Evolutionary conservation across 2,888 invertebrate species (phyloP), one percentile per base, ranked within the genome.

Genomic region (Chironomus riparius): DNA sequence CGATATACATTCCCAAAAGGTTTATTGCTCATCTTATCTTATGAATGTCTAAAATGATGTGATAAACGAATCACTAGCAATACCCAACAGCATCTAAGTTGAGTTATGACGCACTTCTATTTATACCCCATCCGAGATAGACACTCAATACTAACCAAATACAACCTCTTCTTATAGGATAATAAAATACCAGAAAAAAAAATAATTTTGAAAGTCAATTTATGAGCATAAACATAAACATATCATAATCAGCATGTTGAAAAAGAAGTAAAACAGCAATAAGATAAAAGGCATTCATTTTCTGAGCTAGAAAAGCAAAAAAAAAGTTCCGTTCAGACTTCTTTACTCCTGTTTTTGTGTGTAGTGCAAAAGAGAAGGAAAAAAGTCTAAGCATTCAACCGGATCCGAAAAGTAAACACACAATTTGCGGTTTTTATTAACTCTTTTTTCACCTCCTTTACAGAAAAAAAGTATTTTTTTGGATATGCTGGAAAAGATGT

Each of bases 341-440:
- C 2, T 38, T 38, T 2, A 10, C 38, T 38, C 28, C 28, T 38
- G 3, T 38, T 38, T 38, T 38, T 56, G 50, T 50, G 50, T 56
- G n/a, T 15, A 15, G 56, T 0, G 6, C n/a, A 56, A 38, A 7
- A 38, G 10, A 38, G 50, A 50, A 4, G n/a, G n/a, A 56, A 56
- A 56, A 56, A 15, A 56, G 56, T 56, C 56, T 56, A 56, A 56
- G 56, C 56, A 56, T 13, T 15, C 56, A 69, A 69, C 69, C 47
- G 28, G 50, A 62, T 38, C 48, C 61, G n/a, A 62, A 65, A 56
- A 24, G 65, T 22, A 65, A 65, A 28, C 62, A 73, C 61, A 73
- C 56, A 73, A 56, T 73, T 73, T 73, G 72, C 47, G 72, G 72
- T 62, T 50, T 70, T 48, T 50, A 47, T 70, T 47, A 47, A 47